A percentile compares a stretch with the other conserved stretches of the same genome.
phyloP scores from a whole-genome alignment of 2,113 vertebrate species.

The Pardalotus punctatus region DNA sequence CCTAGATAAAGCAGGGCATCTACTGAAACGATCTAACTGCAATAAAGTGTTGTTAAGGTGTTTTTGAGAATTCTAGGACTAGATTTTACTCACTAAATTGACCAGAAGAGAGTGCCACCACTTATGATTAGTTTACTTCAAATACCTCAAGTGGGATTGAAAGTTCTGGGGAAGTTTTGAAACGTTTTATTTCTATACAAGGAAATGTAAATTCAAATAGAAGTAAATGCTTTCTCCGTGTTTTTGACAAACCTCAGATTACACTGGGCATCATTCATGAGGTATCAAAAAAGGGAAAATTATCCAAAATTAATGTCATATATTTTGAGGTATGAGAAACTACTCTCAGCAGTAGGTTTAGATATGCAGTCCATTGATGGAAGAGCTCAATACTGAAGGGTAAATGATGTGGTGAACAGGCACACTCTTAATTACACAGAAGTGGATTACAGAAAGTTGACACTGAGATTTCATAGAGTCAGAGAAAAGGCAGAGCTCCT shows the following conservation, averaged over 20 bases:
- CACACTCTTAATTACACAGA: not conserved
- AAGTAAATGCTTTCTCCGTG: not conserved
- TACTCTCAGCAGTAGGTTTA: not conserved
- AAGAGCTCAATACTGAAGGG: not conserved
- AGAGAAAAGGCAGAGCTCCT: not conserved
- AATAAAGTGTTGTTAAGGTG: not conserved
- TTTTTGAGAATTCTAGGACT: not conserved
- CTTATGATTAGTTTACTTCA: not conserved
- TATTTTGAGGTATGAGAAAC: not conserved
- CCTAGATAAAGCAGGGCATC: not conserved
- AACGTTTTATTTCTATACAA: not conserved
- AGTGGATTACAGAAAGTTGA: not conserved
- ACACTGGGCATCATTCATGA: not conserved
- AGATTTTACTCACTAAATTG: conserved; percentile 18
- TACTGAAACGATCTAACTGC: not conserved
- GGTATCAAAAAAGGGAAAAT: not conserved
- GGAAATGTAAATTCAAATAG: not conserved
- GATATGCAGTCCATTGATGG: not conserved
- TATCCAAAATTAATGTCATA: not conserved
- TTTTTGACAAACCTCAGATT: not conserved
- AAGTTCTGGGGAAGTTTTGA: not conserved
- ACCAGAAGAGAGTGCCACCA: not conserved
- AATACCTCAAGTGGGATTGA: not conserved
- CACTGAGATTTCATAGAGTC: not conserved
- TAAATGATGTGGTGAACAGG: not conserved